Percentiles rank a stretch among this genome's conserved stretches.
These are phyloP conservation scores for Gasteruption jaculator DNA, from an alignment of 2,888 invertebrate species.

Conservation along the genomic window DNA sequence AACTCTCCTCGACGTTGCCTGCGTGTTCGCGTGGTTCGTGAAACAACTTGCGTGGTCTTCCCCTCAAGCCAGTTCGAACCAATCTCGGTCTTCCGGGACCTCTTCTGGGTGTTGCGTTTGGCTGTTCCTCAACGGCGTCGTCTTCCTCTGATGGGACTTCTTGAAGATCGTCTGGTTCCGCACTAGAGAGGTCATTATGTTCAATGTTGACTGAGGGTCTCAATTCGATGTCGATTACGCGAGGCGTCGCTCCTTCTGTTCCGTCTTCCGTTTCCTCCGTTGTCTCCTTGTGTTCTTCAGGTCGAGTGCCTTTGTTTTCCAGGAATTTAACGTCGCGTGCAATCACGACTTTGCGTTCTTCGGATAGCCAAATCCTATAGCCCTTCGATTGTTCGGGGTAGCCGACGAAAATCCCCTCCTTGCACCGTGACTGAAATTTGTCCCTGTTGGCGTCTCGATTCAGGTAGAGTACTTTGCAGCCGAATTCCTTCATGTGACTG, in stretches of 20 bases:
- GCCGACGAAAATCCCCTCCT: background rate
- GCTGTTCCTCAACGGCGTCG: too few relatives aligned
- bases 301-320: background rate
- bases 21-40: background rate
- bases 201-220: too few relatives aligned
- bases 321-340: background rate
- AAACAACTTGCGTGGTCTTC: constrained; percentile 2
- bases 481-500: background rate
- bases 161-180: background rate
- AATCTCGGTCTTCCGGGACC: background rate
- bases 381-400: background rate
- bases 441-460: background rate
- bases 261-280: too few relatives aligned
- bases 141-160: background rate
- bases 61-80: background rate
- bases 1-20: background rate
- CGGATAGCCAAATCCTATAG: background rate
- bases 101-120: background rate
- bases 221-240: too few relatives aligned
- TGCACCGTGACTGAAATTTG: constrained; percentile 1
- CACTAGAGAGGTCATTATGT: too few relatives aligned
- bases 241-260: too few relatives aligned
- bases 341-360: background rate
- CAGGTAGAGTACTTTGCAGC: background rate
- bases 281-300: too few relatives aligned